Evolutionary conservation across 2,888 invertebrate genomes (phyloP).

Genomic region (Hypercompe scribonia): DNA sequence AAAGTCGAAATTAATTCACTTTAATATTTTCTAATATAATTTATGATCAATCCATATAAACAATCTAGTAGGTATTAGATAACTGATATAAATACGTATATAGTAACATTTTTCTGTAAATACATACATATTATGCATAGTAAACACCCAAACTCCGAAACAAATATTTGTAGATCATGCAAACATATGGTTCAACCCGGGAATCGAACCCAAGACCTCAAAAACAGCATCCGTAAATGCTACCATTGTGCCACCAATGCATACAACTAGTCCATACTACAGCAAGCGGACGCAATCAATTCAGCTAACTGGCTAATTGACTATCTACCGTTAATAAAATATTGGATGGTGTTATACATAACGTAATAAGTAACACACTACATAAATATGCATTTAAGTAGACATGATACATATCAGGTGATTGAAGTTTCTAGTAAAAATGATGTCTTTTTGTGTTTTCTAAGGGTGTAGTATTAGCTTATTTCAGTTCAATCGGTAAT

Average conservation of each 20-base stretch:
- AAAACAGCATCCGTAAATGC: too few species aligned
- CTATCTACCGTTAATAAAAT: constrained; percentile 67
- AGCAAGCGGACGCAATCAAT: constrained; percentile 79
- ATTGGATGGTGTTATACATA: constrained; percentile 56
- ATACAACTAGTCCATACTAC: constrained; percentile 31
- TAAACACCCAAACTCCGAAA: too few species aligned
- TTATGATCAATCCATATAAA: constrained; percentile 11
- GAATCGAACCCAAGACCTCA: too few species aligned
- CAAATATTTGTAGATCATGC: too few species aligned
- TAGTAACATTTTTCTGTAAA: too few species aligned
- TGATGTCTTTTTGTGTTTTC: background rate
- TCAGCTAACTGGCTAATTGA: constrained; percentile 82
- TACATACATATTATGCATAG: too few species aligned
- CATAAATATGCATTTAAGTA: background rate
- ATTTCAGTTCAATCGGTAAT: too few species aligned
- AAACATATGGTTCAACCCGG: too few species aligned
- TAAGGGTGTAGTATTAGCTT: background rate
- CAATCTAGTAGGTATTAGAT: too few species aligned
- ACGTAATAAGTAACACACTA: constrained; percentile 21
- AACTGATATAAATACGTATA: too few species aligned
- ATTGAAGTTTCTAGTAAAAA: background rate
- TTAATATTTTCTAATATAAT: background rate
- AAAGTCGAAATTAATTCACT: too few species aligned
- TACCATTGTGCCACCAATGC: too few species aligned
- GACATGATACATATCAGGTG: background rate